Evolutionary conservation across 2,888 invertebrate species (phyloP).

Genomic region (Oligia latruncula): DNA sequence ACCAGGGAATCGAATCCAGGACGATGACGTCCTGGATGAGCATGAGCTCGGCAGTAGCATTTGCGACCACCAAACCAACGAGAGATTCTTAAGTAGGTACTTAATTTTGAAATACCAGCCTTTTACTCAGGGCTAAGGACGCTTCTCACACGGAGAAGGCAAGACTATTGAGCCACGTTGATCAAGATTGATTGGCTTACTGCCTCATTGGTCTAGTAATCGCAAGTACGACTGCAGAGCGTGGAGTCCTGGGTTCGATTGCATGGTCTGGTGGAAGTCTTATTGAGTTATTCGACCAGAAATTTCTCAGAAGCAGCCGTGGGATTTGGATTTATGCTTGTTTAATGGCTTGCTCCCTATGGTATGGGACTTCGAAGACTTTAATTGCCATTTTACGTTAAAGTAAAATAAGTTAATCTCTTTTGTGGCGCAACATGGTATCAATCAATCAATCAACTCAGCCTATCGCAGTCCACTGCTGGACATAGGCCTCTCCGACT

Average conservation of each 20-base stretch:
- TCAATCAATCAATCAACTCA: too few species aligned
- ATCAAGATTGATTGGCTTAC: too few species aligned
- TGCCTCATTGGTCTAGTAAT: too few species aligned
- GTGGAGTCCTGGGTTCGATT: background rate
- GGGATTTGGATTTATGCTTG: background rate
- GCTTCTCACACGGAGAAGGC: background rate
- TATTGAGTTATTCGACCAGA: background rate
- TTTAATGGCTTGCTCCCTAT: background rate
- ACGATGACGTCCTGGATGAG: background rate
- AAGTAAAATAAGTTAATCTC: background rate
- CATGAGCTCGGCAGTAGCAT: background rate
- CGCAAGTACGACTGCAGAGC: background rate
- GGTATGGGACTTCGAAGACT: background rate
- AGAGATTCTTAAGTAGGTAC: too few species aligned
- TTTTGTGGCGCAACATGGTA: background rate
- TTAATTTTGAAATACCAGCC: too few species aligned
- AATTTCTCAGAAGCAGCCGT: background rate
- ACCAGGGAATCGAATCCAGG: background rate
- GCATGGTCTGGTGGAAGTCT: background rate
- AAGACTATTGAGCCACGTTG: background rate
- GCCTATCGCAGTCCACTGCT: too few species aligned
- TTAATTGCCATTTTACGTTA: background rate
- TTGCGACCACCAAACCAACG: background rate
- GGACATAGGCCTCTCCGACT: too few species aligned
- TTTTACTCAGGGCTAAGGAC: background rate